Percentiles rank a stretch among this genome's conserved stretches.
Evolutionary conservation across 2,888 invertebrate genomes (phyloP).

Genomic region (Xestia xanthographa): DNA sequence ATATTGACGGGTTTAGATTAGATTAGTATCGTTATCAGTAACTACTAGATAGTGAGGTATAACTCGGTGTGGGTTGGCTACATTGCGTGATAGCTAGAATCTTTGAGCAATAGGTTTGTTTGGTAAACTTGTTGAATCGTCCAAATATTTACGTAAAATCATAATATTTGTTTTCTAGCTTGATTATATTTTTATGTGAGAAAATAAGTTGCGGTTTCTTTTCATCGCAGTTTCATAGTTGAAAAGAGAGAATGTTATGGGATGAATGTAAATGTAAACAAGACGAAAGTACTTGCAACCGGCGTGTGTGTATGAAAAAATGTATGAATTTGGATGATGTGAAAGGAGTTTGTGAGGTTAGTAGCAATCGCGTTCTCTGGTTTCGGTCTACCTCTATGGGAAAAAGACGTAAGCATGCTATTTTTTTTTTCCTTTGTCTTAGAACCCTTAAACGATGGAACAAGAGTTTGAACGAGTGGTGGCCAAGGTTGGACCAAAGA

Average conservation of each 20-base stretch:
- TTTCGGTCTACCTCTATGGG: too few species aligned
- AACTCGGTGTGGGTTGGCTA: constrained; percentile 14
- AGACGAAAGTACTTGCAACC: too few species aligned
- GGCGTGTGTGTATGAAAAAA: too few species aligned
- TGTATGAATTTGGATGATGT: too few species aligned
- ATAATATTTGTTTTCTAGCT: constrained; percentile 18
- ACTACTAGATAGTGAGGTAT: constrained; percentile 29
- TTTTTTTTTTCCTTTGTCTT: too few species aligned
- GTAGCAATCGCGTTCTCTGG: too few species aligned
- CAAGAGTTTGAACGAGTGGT: too few species aligned
- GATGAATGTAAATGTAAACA: neutral
- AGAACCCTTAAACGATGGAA: too few species aligned
- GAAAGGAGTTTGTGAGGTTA: too few species aligned
- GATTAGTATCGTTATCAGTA: constrained; percentile 45
- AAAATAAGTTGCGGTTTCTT: neutral
- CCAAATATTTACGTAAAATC: constrained; percentile 5
- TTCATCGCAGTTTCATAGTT: neutral
- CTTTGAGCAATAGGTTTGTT: constrained; percentile 12
- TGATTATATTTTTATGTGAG: neutral
- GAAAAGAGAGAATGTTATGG: too few species aligned
- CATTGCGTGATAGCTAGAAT: constrained; percentile 39
- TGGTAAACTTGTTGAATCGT: neutral
- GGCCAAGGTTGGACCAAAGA: too few species aligned
- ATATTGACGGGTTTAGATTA: constrained; percentile 48
- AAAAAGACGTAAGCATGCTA: too few species aligned